Evolutionary conservation across 2,888 invertebrate genomes (phyloP).

Genomic region (Gymnoscelis rufifasciata): DNA sequence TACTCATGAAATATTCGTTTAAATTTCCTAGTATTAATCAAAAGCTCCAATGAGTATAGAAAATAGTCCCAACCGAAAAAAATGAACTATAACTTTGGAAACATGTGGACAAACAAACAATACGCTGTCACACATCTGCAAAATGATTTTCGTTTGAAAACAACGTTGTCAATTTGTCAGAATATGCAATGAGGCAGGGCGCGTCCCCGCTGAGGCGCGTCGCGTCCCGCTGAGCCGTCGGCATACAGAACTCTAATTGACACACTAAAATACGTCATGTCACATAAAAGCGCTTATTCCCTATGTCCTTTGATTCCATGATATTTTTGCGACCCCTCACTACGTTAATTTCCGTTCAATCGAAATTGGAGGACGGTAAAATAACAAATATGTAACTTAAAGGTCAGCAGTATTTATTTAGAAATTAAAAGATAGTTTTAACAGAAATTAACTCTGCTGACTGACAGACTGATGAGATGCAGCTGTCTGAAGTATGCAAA

Average conservation of each 20-base stretch:
- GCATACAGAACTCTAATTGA: conserved; percentile 76
- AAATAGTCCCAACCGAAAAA: conserved; percentile 9
- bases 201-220: conserved; percentile 43
- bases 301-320: conserved; percentile 40
- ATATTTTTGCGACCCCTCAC: conserved; percentile 26
- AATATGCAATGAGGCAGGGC: conserved; percentile 49
- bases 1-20: too few relatives aligned
- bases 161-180: conserved; percentile 56
- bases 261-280: conserved; percentile 70
- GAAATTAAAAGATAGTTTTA: too few relatives aligned
- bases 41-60: too few relatives aligned
- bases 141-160: conserved; percentile 48
- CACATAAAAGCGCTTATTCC: conserved; percentile 42
- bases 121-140: conserved; percentile 41
- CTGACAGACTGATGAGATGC: too few relatives aligned
- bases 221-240: conserved; percentile 64
- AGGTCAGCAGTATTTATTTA: too few relatives aligned
- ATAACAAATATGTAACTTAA: conserved; percentile 1
- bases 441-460: too few relatives aligned
- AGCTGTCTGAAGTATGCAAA: too few relatives aligned
- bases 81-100: conserved; percentile 30
- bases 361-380: conserved; percentile 5
- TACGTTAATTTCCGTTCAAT: conserved; percentile 10
- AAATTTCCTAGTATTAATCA: too few relatives aligned
- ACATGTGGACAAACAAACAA: conserved; percentile 35